Evolutionary conservation across 2,888 invertebrate species (phyloP).

Genomic region (Neoitamus cyanurus): DNA sequence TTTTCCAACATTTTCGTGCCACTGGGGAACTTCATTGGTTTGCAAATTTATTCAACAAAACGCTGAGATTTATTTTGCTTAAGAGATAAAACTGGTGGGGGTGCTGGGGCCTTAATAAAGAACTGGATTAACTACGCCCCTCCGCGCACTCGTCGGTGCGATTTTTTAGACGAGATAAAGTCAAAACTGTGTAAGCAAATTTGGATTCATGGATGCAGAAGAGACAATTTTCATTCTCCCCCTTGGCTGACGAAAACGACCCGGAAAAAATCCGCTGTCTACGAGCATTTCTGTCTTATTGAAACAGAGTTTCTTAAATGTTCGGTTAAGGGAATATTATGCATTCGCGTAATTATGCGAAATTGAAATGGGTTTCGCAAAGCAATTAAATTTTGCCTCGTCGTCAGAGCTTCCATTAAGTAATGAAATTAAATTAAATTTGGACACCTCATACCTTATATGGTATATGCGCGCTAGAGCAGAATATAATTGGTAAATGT

Average conservation of each 20-base stretch:
- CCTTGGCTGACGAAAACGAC: neutral
- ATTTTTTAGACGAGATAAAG: slow-evolving; percentile 3
- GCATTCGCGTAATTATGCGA: neutral
- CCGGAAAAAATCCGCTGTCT: neutral
- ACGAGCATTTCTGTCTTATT: neutral
- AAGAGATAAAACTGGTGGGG: slow-evolving; percentile 1
- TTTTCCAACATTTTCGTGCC: neutral
- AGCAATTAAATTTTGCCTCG: neutral
- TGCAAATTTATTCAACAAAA: slow-evolving; percentile 26
- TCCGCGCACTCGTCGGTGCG: neutral
- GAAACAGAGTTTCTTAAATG: neutral
- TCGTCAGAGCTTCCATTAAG: neutral
- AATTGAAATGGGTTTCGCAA: neutral
- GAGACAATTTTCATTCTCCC: neutral
- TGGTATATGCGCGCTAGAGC: too few relatives aligned
- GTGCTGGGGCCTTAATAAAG: neutral
- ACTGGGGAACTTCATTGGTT: slow-evolving; percentile 1
- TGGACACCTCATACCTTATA: neutral
- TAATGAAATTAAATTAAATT: neutral
- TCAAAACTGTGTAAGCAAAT: slow-evolving; percentile 24
- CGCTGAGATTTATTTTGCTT: slow-evolving; percentile 11
- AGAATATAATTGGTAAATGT: too few relatives aligned
- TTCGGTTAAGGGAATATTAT: neutral
- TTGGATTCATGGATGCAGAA: slow-evolving; percentile 8
- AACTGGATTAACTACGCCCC: neutral